Evolutionary conservation across 2,888 invertebrate species (phyloP).

Genomic region (Euproctis similis): DNA sequence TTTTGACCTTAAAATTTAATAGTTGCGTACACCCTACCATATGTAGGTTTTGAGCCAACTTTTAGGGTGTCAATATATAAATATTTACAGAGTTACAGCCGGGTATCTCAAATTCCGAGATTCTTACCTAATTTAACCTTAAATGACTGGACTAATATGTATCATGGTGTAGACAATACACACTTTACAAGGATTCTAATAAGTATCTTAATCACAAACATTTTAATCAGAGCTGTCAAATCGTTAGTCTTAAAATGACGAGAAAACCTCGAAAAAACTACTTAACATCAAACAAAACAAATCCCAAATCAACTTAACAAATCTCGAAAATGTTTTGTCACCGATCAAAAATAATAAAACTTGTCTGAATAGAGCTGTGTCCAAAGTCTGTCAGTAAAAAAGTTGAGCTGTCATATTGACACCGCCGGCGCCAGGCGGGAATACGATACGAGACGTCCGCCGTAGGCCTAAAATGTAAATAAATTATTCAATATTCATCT

Average conservation of each 20-base stretch:
- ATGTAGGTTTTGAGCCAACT: no score
- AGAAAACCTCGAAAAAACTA: slow-evolving; percentile 17
- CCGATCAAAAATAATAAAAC: slow-evolving; percentile 46
- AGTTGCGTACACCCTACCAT: no score
- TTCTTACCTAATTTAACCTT: no score
- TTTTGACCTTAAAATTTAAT: no score
- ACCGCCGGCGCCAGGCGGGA: slow-evolving; percentile 59
- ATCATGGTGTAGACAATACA: no score
- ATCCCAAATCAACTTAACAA: slow-evolving; percentile 34
- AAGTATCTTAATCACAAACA: no score
- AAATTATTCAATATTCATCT: slow-evolving; percentile 24
- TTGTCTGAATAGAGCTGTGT: slow-evolving; percentile 46
- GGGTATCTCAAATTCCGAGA: no score
- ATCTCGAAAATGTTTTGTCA: slow-evolving; percentile 44
- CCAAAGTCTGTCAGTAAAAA: slow-evolving; percentile 36
- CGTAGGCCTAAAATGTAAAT: slow-evolving; percentile 53
- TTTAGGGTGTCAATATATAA: no score
- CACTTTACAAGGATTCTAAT: no score
- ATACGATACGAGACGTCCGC: slow-evolving; percentile 44
- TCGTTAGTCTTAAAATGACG: slow-evolving; percentile 19
- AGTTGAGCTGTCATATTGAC: slow-evolving; percentile 61
- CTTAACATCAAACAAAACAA: slow-evolving; percentile 28
- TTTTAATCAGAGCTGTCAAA: slow-evolving; percentile 13
- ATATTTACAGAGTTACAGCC: no score
- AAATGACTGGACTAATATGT: no score